These are phyloP conservation scores for Drosophila leontia DNA, from an alignment of 1,140 invertebrate species.

Conservation along the genomic window DNA sequence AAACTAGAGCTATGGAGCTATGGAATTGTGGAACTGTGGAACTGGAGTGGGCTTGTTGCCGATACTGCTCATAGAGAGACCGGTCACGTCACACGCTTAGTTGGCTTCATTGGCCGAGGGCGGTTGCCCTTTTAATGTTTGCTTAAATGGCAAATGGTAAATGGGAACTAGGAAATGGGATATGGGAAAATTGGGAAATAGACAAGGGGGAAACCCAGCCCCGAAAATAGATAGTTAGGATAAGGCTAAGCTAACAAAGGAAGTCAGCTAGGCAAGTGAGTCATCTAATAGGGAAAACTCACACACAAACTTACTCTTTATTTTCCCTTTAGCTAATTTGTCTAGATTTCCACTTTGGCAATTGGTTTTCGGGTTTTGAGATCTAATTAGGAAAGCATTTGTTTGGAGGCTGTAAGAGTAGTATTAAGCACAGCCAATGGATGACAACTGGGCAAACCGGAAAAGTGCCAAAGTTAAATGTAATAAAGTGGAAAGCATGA, in stretches of 20 bases:
- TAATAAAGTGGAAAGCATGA: conserved; percentile 75
- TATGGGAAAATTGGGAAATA: conserved; percentile 27
- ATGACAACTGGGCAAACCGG: conserved; percentile 39
- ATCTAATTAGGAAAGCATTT: conserved; percentile 75
- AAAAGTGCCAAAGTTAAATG: conserved; percentile 50
- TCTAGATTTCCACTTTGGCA: conserved; percentile 54
- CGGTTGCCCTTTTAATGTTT: conserved; percentile 55
- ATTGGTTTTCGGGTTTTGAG: conserved; percentile 26
- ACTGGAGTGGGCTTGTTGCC: conserved; percentile 14
- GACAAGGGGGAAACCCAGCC: conserved; percentile 1
- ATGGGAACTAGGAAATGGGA: conserved; percentile 21
- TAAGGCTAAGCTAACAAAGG: conserved; percentile 46
- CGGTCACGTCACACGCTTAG: conserved; percentile 73
- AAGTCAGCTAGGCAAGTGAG: conserved; percentile 26
- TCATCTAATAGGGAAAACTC: conserved; percentile 48
- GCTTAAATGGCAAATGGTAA: conserved; percentile 43
- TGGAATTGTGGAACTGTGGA: background rate
- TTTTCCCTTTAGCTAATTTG: conserved; percentile 55
- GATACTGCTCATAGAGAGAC: conserved; percentile 26
- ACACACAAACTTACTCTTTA: too few species aligned
- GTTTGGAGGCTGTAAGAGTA: conserved; percentile 31
- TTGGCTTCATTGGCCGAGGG: conserved; percentile 69
- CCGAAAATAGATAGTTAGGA: conserved; percentile 41
- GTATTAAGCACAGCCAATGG: conserved; percentile 45
- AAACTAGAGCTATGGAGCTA: conserved; percentile 42